Evolutionary conservation across 2,797 vertebrate species (phyloP).

Genomic region (Pygocentrus nattereri): DNA sequence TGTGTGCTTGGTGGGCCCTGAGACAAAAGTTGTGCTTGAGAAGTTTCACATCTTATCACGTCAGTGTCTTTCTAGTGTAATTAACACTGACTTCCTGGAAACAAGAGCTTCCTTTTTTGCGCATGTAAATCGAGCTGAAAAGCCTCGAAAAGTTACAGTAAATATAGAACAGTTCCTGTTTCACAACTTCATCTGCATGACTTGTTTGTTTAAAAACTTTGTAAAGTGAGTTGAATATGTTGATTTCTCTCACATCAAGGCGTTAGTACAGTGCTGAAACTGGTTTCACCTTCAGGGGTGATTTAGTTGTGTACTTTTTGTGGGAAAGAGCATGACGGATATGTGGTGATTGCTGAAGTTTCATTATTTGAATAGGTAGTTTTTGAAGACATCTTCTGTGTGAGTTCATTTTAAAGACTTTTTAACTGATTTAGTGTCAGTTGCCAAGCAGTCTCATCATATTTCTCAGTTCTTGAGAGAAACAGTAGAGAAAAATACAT

Average conservation of each 20-base stretch:
- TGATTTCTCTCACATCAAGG: neutral
- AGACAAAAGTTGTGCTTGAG: neutral
- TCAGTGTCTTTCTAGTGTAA: constrained; percentile 10
- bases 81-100: constrained; percentile 9
- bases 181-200: neutral
- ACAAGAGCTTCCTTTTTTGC: constrained; percentile 18
- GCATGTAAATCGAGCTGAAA: constrained; percentile 14
- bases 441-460: neutral
- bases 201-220: neutral
- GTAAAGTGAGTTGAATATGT: neutral
- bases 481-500: neutral
- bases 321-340: neutral
- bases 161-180: constrained; percentile 36
- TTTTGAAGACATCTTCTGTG: neutral
- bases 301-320: neutral
- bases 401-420: neutral
- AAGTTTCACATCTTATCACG: neutral
- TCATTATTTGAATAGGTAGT: neutral
- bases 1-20: neutral
- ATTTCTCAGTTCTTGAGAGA: neutral
- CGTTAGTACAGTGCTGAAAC: neutral
- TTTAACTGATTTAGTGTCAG: neutral
- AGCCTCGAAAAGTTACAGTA: neutral
- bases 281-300: neutral
- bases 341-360: neutral